Conservation (phyloP, 2,113 vertebrate genomes). For the Syrrhaptes paradoxus region DNA sequence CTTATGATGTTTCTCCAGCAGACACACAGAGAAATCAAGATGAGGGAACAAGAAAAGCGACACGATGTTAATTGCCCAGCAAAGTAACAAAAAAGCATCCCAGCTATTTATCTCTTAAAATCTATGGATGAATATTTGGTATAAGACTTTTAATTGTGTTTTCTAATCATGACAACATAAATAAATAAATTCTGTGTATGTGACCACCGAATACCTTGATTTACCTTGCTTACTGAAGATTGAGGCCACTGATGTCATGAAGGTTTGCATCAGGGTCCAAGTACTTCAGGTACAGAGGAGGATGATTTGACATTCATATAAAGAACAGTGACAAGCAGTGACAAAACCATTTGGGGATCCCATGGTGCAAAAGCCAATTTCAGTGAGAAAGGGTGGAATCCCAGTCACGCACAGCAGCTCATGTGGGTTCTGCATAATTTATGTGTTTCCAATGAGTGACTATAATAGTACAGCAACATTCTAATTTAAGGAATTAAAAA, state of each 20-base stretch:
- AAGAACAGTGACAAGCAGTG: not conserved
- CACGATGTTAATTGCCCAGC: not conserved
- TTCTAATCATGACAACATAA: not conserved
- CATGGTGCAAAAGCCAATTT: not conserved
- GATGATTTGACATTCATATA: not conserved
- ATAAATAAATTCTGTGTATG: not conserved
- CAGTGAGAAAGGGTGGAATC: not conserved
- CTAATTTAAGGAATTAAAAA: not conserved
- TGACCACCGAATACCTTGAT: not conserved
- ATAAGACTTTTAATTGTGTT: not conserved
- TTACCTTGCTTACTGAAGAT: not conserved
- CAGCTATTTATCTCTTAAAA: not conserved
- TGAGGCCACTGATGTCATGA: not conserved
- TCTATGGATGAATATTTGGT: not conserved
- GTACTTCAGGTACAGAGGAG: not conserved
- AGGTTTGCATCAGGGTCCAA: not conserved
- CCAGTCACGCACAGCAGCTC: not conserved
- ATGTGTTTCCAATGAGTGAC: not conserved
- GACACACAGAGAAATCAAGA: not conserved
- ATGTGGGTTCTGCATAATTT: not conserved
- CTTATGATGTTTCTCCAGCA: not conserved
- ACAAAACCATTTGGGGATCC: not conserved
- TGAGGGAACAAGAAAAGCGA: not conserved
- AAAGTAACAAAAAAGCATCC: not conserved
- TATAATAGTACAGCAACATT: not conserved